These are phyloP conservation scores for Molossus molossus DNA, from an alignment of 2,797 vertebrate species.

Conservation along the genomic window DNA sequence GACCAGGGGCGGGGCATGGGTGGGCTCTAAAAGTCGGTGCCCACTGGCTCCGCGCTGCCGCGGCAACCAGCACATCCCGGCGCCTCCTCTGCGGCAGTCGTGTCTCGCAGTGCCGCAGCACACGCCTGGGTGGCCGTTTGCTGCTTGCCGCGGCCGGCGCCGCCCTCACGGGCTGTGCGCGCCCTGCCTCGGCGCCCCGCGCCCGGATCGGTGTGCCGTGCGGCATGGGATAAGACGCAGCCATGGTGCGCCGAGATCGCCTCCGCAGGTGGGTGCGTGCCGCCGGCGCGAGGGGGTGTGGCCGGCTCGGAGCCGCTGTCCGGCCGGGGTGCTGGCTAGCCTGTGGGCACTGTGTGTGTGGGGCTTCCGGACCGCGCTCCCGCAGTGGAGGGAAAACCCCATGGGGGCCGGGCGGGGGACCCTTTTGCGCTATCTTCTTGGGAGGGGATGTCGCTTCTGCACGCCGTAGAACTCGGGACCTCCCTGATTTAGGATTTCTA, in stretches of 20 bases:
- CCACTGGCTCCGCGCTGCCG: constrained; percentile 47
- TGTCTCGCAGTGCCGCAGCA: constrained; percentile 73
- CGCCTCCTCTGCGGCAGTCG: constrained; percentile 80
- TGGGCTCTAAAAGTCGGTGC: constrained; percentile 79
- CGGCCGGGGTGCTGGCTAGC: background rate
- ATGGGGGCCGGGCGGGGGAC: too few relatives aligned
- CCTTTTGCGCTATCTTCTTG: background rate
- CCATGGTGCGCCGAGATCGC: constrained; percentile 81
- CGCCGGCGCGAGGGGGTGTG: constrained; percentile 55
- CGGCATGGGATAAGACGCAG: constrained; percentile 74
- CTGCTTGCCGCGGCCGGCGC: constrained; percentile 14
- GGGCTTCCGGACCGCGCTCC: background rate
- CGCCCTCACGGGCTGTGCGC: background rate
- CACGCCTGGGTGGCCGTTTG: constrained; percentile 10
- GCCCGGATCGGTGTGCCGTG: constrained; percentile 35
- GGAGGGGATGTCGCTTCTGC: background rate
- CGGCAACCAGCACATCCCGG: constrained; percentile 61
- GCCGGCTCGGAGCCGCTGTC: background rate
- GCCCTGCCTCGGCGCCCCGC: background rate
- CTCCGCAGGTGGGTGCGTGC: constrained; percentile 81
- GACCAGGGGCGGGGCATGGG: constrained; percentile 68
- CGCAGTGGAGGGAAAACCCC: background rate
- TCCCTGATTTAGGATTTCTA: background rate
- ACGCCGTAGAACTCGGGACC: background rate
- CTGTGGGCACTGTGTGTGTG: rapidly evolving